Base-by-base conservation (phyloP, 2,113 vertebrate species). In the Oncorhynchus clarkii region DNA sequence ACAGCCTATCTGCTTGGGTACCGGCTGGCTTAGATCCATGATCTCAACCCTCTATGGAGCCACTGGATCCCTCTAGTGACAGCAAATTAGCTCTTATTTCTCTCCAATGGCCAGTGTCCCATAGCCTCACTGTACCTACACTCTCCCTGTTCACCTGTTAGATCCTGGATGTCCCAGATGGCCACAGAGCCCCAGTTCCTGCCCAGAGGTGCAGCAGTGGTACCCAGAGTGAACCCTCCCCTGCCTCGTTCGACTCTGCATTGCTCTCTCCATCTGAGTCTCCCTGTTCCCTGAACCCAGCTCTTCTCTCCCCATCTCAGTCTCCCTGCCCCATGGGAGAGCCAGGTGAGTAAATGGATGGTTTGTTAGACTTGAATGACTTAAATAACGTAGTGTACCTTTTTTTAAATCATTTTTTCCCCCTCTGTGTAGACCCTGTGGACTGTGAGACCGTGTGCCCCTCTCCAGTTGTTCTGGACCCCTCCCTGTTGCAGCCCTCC, bases 161-260 rank as follows among this genome's bases (percentile, higher is more conserved):
- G 76, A 48, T 97, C 18, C 88, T 96, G 5, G 96, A 98, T 14
- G 88, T 96, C 49, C 96, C 96, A 1, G 96, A 98, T 0, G 96
- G 96, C 24, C 96, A 96, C 87, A 91, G 96, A 1, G 96, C 96
- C 0, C 96, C 96, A 0, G 90, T 94, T 0, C 96, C 96, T 22
- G 84, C 92, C 1, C 95, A 93, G 86, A 90, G 89, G 72, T 82
- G 90, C 88, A 94, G 92, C 71, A 93, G 89, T 9, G 93, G 92
- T 5, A 90, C 92, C 71, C 93, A 91, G 82, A 91, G 85, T 24
- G 89, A 91, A 67, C 59, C 1, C 0, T 49, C 88, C 45, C 79
- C 77, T 72, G 82, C 83, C 0, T 83, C 86, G 0, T 74, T 81
- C 59, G 82, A 84, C 78, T 59, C 87, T 2, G 83, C 86, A 9